Evolutionary conservation across 2,113 vertebrate genomes (phyloP).

Genomic region (Corythornis cristatus): DNA sequence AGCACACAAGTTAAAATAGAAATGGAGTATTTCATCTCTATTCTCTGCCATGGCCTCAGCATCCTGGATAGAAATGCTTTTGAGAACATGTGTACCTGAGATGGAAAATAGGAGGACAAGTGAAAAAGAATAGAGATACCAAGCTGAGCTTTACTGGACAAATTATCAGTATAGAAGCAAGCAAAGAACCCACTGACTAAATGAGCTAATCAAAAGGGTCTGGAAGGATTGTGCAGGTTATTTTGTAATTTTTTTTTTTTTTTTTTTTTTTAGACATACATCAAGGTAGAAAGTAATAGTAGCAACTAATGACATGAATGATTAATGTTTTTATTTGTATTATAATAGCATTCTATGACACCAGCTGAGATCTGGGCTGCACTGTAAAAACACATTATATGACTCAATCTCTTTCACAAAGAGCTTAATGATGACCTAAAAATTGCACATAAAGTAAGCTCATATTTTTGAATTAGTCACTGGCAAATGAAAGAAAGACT

Average conservation of each 20-base stretch:
- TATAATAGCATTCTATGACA: slow-evolving; percentile 29
- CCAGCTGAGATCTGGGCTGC: slow-evolving; percentile 38
- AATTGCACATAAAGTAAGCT: slow-evolving; percentile 37
- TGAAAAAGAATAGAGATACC: background rate
- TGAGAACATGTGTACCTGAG: background rate
- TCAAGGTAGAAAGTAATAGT: slow-evolving; percentile 34
- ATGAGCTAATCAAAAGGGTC: slow-evolving; percentile 9
- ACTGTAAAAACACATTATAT: slow-evolving; percentile 39
- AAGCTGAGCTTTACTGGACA: background rate
- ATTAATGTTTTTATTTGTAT: slow-evolving; percentile 58
- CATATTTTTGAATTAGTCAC: slow-evolving; percentile 63
- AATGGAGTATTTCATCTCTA: background rate
- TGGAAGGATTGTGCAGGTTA: background rate
- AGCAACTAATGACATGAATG: slow-evolving; percentile 35
- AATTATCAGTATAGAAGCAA: background rate
- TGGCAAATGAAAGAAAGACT: slow-evolving; percentile 43
- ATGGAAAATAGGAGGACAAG: background rate
- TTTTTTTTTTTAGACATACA: background rate
- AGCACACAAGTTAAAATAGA: background rate
- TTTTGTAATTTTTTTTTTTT: background rate
- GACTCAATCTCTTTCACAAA: slow-evolving; percentile 56
- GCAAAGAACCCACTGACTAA: background rate
- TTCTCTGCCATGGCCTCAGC: background rate
- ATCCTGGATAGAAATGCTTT: background rate
- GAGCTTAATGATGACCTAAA: slow-evolving; percentile 59